phyloP scores from a whole-genome alignment of 2,113 vertebrate species.

The Prochilodus magdalenae region DNA sequence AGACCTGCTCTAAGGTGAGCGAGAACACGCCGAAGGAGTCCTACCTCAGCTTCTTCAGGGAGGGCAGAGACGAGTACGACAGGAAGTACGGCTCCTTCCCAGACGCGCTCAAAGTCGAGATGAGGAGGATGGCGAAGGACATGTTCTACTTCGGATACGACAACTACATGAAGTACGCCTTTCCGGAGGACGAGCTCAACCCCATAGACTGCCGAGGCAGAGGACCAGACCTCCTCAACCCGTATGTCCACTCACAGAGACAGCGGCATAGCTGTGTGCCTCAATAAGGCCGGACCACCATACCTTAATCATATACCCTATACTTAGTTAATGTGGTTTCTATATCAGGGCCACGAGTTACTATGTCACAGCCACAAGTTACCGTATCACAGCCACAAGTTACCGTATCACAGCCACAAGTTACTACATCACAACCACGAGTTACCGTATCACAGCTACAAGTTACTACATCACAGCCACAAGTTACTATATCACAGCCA shows the following conservation, averaged over 20 bases:
- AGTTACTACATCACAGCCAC: too few relatives aligned
- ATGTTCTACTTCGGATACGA: constrained; percentile 98
- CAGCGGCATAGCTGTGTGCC: too few relatives aligned
- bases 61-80: constrained; percentile 85
- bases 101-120: constrained; percentile 80
- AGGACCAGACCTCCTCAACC: constrained; percentile 90
- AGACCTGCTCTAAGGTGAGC: constrained; percentile 62
- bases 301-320: too few relatives aligned
- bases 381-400: too few relatives aligned
- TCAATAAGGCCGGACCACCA: too few relatives aligned
- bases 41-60: constrained; percentile 75
- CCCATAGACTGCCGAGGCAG: constrained; percentile 92
- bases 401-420: too few relatives aligned
- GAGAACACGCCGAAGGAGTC: constrained; percentile 61
- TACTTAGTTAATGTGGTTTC: too few relatives aligned
- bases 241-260: constrained; percentile 67
- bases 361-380: too few relatives aligned
- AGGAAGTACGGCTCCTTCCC: constrained; percentile 88
- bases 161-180: constrained; percentile 96
- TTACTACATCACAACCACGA: too few relatives aligned
- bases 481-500: too few relatives aligned
- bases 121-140: constrained; percentile 88
- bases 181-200: constrained; percentile 95
- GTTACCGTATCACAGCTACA: too few relatives aligned
- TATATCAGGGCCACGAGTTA: too few relatives aligned